Evolutionary conservation across 2,888 invertebrate genomes (phyloP).

Genomic region (Sphaeridia pumilis): DNA sequence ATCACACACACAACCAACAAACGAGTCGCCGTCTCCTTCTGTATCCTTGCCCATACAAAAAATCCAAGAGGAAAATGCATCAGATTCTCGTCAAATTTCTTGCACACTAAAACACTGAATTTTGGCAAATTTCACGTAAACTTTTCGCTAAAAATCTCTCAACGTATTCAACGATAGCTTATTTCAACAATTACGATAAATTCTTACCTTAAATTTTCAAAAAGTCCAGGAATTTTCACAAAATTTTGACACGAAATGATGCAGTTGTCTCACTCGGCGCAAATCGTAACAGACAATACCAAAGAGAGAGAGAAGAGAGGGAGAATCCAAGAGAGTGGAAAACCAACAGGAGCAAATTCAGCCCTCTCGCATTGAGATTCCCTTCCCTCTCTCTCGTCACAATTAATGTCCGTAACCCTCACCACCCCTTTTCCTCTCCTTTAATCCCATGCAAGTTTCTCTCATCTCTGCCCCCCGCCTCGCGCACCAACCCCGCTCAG

Average conservation of each 20-base stretch:
- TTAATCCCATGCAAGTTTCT: background rate
- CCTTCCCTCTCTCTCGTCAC: too few relatives aligned
- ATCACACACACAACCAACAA: background rate
- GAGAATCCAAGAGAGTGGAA: background rate
- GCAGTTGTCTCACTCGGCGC: background rate
- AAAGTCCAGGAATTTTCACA: background rate
- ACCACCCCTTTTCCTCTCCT: background rate
- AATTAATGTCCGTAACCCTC: background rate
- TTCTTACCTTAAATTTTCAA: background rate
- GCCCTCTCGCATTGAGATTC: background rate
- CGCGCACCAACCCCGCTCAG: background rate
- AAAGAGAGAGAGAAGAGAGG: background rate
- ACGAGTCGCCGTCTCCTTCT: background rate
- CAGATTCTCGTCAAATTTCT: background rate
- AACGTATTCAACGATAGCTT: background rate
- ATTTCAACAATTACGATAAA: background rate
- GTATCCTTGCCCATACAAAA: background rate
- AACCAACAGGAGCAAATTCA: background rate
- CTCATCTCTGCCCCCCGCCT: background rate
- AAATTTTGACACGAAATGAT: conserved; percentile 1
- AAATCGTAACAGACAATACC: background rate
- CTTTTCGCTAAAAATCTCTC: background rate
- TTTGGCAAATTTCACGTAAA: background rate
- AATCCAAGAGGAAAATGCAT: background rate
- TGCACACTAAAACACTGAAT: background rate